Evolutionary conservation across 2,888 invertebrate species (phyloP), one percentile per base, ranked within the genome.

Genomic region (Odontomyia ornata): DNA sequence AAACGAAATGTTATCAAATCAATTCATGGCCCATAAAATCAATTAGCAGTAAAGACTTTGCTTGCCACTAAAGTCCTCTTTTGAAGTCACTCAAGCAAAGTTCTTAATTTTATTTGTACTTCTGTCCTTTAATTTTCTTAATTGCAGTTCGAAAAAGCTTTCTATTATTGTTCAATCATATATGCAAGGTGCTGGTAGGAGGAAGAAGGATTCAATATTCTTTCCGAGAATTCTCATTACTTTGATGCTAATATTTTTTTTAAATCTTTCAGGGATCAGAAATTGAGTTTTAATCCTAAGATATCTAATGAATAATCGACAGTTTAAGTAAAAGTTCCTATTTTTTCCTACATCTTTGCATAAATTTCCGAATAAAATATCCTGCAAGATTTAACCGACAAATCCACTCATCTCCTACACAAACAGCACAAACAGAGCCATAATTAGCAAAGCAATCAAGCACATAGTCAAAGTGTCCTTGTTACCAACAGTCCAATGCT

Each of bases 11-110:
- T 69, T 47, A 47, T 69, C 69, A 5, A 46, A 69, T 69, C 69
- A 69, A 69, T 69, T 69, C 69, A 69, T 69, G 69, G 69, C 0
- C 69, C 69, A 69, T 69, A 69, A 69, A 69, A 47, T 69, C 69
- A 69, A 69, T 69, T 69, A 69, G 69, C 69, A 69, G 18, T 43
- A 23, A 69, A 25, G 27, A 18, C 60, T 7, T 60, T 13, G 25
- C 25, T 23, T 7, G 5, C n/a, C 60, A 25, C 60, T 2, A 25
- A 60, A 1, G 23, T 47, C 25, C 46, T 69, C 23, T 30, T 69
- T 46, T 69, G 23, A 21, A 46, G 13, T 25, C 69, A 60, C 21
- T 52, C 13, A 15, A 18, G 23, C 60, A 60, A 60, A 60, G 60
- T 60, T 23, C 60, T 60, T 60, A 60, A 60, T 60, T 60, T 46